Conservation (phyloP, 2,797 vertebrate genomes). For the Hippopotamyrus pictus region DNA sequence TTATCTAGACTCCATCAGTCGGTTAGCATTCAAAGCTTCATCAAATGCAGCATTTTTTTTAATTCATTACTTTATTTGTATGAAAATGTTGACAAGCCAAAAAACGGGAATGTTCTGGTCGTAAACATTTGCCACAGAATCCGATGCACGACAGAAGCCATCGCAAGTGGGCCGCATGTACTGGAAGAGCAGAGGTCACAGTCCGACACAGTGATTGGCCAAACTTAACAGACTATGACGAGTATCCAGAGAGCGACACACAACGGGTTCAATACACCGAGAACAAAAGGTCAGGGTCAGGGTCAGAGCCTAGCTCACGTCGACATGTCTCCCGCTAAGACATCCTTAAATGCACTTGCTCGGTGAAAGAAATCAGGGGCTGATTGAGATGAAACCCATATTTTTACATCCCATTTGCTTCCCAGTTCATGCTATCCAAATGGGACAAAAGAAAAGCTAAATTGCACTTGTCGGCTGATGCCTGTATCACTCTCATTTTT, state of each 20-base stretch:
- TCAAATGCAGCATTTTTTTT: background rate
- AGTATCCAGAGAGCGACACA: background rate
- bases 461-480: background rate
- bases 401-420: background rate
- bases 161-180: background rate
- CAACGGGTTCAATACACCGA: background rate
- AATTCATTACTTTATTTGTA: background rate
- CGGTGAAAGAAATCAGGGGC: background rate
- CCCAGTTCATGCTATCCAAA: background rate
- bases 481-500: background rate
- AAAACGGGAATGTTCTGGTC: background rate
- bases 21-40: background rate
- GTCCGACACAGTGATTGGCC: background rate
- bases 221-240: background rate
- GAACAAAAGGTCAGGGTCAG: background rate
- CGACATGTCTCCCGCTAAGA: background rate
- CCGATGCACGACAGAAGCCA: slow-evolving; percentile 4
- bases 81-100: background rate
- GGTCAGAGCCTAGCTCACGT: background rate
- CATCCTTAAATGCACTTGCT: background rate
- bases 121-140: background rate
- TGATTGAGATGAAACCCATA: background rate
- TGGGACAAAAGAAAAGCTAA: background rate
- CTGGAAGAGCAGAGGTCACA: slow-evolving; percentile 13
- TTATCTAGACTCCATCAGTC: background rate